Evolutionary conservation across 2,797 vertebrate genomes (phyloP), one percentile per base, ranked within the genome.

Genomic region (Xiphorhynchus erythropygius): DNA sequence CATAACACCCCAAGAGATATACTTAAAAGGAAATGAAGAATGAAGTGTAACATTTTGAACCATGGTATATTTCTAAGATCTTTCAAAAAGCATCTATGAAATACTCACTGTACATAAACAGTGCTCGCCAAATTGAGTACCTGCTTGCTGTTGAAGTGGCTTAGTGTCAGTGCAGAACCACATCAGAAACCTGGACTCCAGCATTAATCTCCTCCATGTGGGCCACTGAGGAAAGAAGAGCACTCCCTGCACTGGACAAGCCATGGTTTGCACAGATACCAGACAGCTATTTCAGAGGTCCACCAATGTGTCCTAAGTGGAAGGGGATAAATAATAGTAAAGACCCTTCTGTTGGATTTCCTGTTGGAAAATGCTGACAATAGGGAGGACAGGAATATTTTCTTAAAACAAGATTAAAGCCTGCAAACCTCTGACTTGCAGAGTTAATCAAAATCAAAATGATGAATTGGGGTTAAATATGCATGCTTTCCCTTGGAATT

Each of bases 371-470:
- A 60, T 0, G 0, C 67, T 2, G 5, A 56, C 47, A 93, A 14
- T 15, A 23, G 39, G 63, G 64, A 76, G 25, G 79, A 91, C 37
- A 49, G 65, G 80, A 79, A 35, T 73, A 33, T 95, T 95, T 95
- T 89, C 94, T 95, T 83, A 81, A 89, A 93, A 74, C 39, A 69
- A 88, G 52, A 63, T 42, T 84, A 92, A 82, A 74, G 25, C 59
- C 75, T 53, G 59, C 65, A 87, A 42, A 60, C 37, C 60, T 84
- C 44, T 89, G 70, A 62, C 91, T 64, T 70, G 46, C 78, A 93
- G 75, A 94, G 49, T 80, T 95, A 96, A 76, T 94, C 68, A 90
- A 95, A 96, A 89, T 83, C 56, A 88, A 50, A 84, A 68, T 93
- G 67, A 82, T 78, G 87, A 86, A 90, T 82, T 70, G 49, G 52